A percentile compares a stretch with the other conserved stretches of the same genome.
Conservation (phyloP, 2,888 invertebrate species). For the Blastobasis adustella region DNA sequence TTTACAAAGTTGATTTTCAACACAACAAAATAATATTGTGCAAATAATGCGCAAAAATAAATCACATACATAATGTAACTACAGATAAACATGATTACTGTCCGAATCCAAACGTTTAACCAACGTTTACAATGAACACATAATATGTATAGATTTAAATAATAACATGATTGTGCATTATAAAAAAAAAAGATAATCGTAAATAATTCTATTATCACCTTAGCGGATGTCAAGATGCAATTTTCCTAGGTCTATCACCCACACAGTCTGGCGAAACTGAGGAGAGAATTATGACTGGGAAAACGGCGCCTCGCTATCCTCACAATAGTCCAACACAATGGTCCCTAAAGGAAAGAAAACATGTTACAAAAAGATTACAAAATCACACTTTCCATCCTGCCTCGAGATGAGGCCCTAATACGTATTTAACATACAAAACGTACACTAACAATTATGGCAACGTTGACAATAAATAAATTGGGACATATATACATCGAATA, state of each 20-base stretch:
- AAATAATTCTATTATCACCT: constrained; percentile 66
- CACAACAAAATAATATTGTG: constrained; percentile 46
- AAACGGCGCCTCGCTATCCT: constrained; percentile 38
- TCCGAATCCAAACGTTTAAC: constrained; percentile 32
- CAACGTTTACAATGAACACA: constrained; percentile 46
- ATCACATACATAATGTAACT: constrained; percentile 56
- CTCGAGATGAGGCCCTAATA: constrained; percentile 58
- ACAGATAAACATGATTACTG: constrained; percentile 22
- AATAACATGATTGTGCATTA: constrained; percentile 65
- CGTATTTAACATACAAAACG: constrained; percentile 65
- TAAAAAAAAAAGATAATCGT: constrained; percentile 45
- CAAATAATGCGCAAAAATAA: constrained; percentile 47
- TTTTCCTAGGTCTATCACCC: constrained; percentile 27
- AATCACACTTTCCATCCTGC: constrained; percentile 57
- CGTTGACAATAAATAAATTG: constrained; percentile 70
- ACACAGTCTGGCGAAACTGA: constrained; percentile 56
- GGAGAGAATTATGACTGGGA: constrained; percentile 21
- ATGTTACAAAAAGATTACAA: constrained; percentile 56
- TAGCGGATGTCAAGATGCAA: constrained; percentile 32
- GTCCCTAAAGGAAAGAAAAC: constrained; percentile 62
- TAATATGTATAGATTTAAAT: constrained; percentile 34
- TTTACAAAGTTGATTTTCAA: constrained; percentile 28
- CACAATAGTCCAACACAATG: constrained; percentile 58
- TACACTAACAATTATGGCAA: constrained; percentile 75
- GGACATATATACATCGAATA: constrained; percentile 59